Conservation (phyloP, 1,140 invertebrate species). For the Penaeus indicus region DNA sequence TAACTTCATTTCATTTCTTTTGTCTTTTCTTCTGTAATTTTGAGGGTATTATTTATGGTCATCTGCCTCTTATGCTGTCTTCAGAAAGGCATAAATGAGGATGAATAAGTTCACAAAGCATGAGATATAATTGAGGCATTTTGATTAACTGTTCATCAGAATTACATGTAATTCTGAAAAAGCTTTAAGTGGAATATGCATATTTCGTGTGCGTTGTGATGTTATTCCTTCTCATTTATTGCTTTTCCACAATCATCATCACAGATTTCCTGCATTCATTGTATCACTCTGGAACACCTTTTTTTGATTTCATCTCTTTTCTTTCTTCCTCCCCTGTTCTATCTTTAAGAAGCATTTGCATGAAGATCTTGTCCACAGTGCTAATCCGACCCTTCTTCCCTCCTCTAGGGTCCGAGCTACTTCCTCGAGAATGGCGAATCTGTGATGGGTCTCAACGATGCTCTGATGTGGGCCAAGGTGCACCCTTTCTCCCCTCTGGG, state of each 20-base stretch:
- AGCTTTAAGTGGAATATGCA: too few relatives aligned
- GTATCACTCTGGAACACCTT: not conserved
- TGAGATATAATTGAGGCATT: too few relatives aligned
- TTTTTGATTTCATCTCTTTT: not conserved
- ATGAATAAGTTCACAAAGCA: too few relatives aligned
- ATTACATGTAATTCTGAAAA: too few relatives aligned
- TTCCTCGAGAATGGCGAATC: conserved; percentile 72
- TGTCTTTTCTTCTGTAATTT: not conserved
- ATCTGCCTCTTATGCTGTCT: too few relatives aligned
- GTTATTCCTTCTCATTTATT: too few relatives aligned
- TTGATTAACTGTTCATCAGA: too few relatives aligned
- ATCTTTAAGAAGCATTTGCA: not conserved
- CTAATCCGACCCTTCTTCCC: not conserved
- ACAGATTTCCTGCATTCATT: not conserved
- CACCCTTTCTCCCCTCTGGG: conserved; percentile 73
- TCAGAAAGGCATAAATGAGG: too few relatives aligned
- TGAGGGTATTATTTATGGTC: too few relatives aligned
- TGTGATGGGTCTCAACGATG: conserved; percentile 72
- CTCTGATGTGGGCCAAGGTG: conserved; percentile 74
- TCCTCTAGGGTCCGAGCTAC: conserved; percentile 70
- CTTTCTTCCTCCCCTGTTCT: too few relatives aligned
- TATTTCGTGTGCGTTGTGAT: too few relatives aligned
- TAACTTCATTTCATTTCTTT: not conserved
- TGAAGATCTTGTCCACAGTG: not conserved
- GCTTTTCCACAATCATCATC: too few relatives aligned